phyloP scores from a whole-genome alignment of 2,797 vertebrate species.

The Pterois miles region DNA sequence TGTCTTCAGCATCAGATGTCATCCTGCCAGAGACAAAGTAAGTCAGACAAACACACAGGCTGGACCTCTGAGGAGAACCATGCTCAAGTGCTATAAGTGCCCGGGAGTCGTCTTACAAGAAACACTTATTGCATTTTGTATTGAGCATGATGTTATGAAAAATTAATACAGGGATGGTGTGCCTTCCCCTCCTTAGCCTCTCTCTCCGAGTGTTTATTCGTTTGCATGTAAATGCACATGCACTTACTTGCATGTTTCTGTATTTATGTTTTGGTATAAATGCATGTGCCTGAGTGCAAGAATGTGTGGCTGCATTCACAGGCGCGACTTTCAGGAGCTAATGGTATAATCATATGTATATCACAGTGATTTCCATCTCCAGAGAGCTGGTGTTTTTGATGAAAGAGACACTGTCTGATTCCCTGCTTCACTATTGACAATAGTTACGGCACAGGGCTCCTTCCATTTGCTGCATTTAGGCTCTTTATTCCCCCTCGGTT shows the following conservation, averaged over 20 bases:
- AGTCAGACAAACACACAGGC: slow-evolving; percentile 70
- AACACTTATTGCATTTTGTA: slow-evolving; percentile 89
- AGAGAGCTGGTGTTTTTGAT: slow-evolving; percentile 51
- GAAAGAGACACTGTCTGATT: slow-evolving; percentile 46
- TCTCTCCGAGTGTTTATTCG: slow-evolving; percentile 32
- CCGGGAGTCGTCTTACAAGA: slow-evolving; percentile 86
- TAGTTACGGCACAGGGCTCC: slow-evolving; percentile 57
- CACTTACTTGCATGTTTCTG: slow-evolving; percentile 4
- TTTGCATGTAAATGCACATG: slow-evolving; percentile 32
- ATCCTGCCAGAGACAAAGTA: slow-evolving; percentile 69
- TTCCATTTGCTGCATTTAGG: slow-evolving; percentile 70
- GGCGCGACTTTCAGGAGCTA: slow-evolving; percentile 21
- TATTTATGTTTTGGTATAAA: slow-evolving; percentile 26
- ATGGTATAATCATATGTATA: slow-evolving; percentile 37
- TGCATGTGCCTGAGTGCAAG: slow-evolving; percentile 11
- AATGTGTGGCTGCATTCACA: slow-evolving; percentile 13
- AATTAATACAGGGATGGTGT: slow-evolving; percentile 81
- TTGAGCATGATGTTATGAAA: slow-evolving; percentile 88
- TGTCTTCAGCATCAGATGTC: slow-evolving; percentile 76
- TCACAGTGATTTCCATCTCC: slow-evolving; percentile 51
- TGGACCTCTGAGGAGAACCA: slow-evolving; percentile 75
- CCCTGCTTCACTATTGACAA: slow-evolving; percentile 64
- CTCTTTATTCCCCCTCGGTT: slow-evolving; percentile 65
- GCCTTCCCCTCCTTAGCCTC: slow-evolving; percentile 63
- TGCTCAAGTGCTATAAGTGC: slow-evolving; percentile 85